Evolutionary conservation across 2,888 invertebrate species (phyloP), one percentile per base, ranked within the genome.

Genomic region (Octodonta nipae): DNA sequence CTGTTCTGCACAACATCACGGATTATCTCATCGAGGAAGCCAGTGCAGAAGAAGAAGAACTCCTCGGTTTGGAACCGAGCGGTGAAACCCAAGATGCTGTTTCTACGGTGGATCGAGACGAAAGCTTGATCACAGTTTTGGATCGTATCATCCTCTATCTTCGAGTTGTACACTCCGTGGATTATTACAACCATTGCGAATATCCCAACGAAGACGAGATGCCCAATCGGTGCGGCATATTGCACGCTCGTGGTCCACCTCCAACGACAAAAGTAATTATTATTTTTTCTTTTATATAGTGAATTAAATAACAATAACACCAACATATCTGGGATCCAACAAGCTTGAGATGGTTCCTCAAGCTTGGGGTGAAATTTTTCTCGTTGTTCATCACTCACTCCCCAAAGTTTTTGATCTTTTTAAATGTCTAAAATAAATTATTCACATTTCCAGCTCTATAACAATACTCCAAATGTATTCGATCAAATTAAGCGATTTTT

Each of bases 201-300:
- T 99, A 99, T 64, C 92, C 95, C 0, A 92, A 93, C 51, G 98
- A 99, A 61, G 98, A 99, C 59, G 93, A 95, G 62, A 99, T 99
- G 98, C 98, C 98, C 0, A 96, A 98, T 62, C 73, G 93, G 20
- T 93, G 96, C 61, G 96, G 96, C 6, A 92, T 99, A 45, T 86
- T 99, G 71, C 98, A 98, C 55, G 92, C 92, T 0, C 73, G 98
- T 28, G 93, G 93, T 2, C 78, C 81, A 6, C 73, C 86, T 0
- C 91, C 93, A 0, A 71, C 77, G 5, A 78, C 80, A 33, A 89
- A 88, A 29, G 47, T 47, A 24, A 37, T 36, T 30, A 10, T n/a
- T 16, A n/a, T n/a, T n/a, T n/a, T n/a, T n/a, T n/a, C n/a, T n/a
- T n/a, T n/a, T n/a, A n/a, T n/a, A n/a, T n/a, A n/a, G n/a, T n/a